Evolutionary conservation across 1,140 invertebrate genomes (phyloP), one percentile per base, ranked within the genome.

Genomic region (Ceratina calcarata): DNA sequence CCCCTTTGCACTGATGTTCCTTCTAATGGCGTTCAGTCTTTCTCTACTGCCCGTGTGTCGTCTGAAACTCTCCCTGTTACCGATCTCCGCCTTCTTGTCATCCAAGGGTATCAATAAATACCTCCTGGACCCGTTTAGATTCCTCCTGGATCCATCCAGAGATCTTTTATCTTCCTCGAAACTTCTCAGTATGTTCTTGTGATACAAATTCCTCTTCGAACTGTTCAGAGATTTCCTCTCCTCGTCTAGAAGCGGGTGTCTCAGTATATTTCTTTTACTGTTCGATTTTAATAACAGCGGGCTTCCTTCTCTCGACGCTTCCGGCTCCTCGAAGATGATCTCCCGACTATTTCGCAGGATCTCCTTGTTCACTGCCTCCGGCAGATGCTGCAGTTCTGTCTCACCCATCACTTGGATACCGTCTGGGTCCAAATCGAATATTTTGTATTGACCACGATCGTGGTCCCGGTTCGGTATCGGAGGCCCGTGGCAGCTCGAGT

Each of bases 291-390:
- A 20, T 8, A 71, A 16, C 13, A 73, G 1, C 0, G 64, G 72
- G 18, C 65, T 80, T 0, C 64, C 64, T 4, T 75, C 65, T 27
- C 18, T 60, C 1, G 60, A 53, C 0, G 65, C 53, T 7, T 70
- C 67, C 0, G 64, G 57, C 45, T 90, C 84, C 12, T 90, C 89
- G 74, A 81, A 90, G 16, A 89, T 73, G 20, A 90, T 89, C 62
- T 90, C 89, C 0, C 85, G 69, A 27, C 89, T 88, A 72, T 90
- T 90, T 51, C 89, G 87, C 32, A 90, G 16, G 22, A 90, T 90
- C 22, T 90, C 89, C 3, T 69, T 83, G 62, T 89, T 90, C 22
- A 90, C 87, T 0, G 88, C 78, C 58, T 90, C 89, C 0, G 89
- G 87, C 13, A 90, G 22, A 8, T 90, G 86, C 10, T 89, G 82